Evolutionary conservation across 2,797 vertebrate species (phyloP).

Genomic region (Phaenicophaeus curvirostris): DNA sequence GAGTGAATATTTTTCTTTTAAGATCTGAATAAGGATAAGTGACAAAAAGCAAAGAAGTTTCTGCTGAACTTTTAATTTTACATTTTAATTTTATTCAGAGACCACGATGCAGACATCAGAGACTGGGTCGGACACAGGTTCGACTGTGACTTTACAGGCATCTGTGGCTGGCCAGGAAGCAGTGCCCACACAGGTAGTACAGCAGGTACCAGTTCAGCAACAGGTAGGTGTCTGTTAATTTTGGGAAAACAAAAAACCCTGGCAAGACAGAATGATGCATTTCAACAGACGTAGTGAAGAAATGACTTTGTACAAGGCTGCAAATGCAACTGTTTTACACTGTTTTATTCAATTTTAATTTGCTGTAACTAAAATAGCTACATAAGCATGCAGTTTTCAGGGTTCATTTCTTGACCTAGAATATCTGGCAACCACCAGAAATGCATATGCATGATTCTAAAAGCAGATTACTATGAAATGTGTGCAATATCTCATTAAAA

Average conservation of each 20-base stretch:
- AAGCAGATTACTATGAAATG: background rate
- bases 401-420: constrained; percentile 15
- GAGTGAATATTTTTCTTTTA: background rate
- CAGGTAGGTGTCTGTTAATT: constrained; percentile 72
- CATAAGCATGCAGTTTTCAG: background rate
- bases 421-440: background rate
- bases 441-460: background rate
- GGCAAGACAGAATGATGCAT: constrained; percentile 10
- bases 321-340: background rate
- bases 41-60: background rate
- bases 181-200: constrained; percentile 81
- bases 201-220: constrained; percentile 81
- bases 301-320: background rate
- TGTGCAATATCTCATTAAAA: constrained; percentile 16
- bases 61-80: constrained; percentile 37
- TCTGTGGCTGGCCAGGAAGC: constrained; percentile 81
- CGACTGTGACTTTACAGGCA: constrained; percentile 81
- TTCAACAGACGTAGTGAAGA: background rate
- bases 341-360: constrained; percentile 13
- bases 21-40: background rate
- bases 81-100: constrained; percentile 71
- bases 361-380: constrained; percentile 11
- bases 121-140: constrained; percentile 80
- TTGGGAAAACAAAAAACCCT: background rate
- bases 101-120: constrained; percentile 84